Conservation (phyloP, 92 coral and sea anemone species). For the Desmophyllum pertusum region DNA sequence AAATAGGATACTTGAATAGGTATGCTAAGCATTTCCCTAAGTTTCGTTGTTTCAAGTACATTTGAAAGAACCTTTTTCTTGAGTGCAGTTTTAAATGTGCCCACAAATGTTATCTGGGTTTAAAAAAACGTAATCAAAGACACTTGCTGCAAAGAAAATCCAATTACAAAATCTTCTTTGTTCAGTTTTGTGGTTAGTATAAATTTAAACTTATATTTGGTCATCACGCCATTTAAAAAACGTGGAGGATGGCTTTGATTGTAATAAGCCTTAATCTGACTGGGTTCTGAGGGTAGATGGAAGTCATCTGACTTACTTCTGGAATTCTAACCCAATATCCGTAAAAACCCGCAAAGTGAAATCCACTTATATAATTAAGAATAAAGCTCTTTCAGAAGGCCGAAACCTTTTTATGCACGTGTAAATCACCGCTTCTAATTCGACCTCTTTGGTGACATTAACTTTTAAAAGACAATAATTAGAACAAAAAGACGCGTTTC, state of each 20-base stretch:
- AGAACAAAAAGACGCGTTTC: slow-evolving; percentile 16
- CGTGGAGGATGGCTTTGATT: slow-evolving; percentile 2
- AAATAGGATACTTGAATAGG: slow-evolving; percentile 6
- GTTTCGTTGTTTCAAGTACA: not conserved
- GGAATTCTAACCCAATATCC: slow-evolving; percentile 47
- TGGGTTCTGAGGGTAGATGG: not conserved
- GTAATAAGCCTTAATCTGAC: not conserved
- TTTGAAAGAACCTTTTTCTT: not conserved
- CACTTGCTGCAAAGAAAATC: not conserved
- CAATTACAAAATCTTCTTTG: not conserved
- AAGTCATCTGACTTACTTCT: slow-evolving; percentile 16
- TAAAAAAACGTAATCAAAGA: not conserved
- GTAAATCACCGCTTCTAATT: slow-evolving; percentile 25
- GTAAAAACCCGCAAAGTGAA: slow-evolving; percentile 30
- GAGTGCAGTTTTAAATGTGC: slow-evolving; percentile 3
- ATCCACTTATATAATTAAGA: slow-evolving; percentile 33
- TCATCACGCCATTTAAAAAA: no score
- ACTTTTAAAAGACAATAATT: slow-evolving; percentile 5
- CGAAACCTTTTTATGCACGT: slow-evolving; percentile 6
- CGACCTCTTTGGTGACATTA: not conserved
- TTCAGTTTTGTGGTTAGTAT: not conserved
- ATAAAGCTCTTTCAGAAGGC: slow-evolving; percentile 17
- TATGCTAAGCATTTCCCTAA: slow-evolving; percentile 26
- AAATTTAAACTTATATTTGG: slow-evolving; percentile 2
- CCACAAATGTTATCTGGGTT: not conserved